phyloP scores from a whole-genome alignment of 2,113 vertebrate species.

The Dicerorhinus sumatrensis region DNA sequence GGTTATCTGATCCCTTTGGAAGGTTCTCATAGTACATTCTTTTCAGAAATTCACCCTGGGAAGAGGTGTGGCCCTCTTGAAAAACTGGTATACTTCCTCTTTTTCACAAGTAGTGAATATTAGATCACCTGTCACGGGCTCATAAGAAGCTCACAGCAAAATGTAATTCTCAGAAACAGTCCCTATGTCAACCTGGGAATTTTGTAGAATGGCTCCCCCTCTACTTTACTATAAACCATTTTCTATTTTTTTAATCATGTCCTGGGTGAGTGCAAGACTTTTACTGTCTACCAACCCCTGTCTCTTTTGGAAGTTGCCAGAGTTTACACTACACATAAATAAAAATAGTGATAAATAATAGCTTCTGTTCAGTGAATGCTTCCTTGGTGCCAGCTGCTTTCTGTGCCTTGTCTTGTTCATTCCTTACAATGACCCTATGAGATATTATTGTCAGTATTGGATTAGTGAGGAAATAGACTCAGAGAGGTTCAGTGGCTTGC shows the following conservation, averaged over 20 bases:
- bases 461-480: neutral
- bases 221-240: neutral
- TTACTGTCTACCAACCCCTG: neutral
- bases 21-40: neutral
- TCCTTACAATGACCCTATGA: neutral
- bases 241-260: neutral
- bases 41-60: neutral
- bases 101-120: neutral
- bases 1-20: neutral
- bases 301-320: neutral
- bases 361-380: neutral
- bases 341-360: neutral
- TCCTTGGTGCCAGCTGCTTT: neutral
- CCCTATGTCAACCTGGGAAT: neutral
- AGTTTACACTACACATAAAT: neutral
- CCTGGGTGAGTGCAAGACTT: neutral
- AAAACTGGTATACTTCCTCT: neutral
- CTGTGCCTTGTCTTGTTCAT: neutral
- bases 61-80: neutral
- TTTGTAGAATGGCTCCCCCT: neutral
- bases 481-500: neutral
- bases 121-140: neutral
- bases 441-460: neutral
- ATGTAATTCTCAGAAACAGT: neutral
- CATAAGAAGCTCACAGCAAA: neutral